phyloP scores from a whole-genome alignment of 2,113 vertebrate species.

The Prolemur simus region DNA sequence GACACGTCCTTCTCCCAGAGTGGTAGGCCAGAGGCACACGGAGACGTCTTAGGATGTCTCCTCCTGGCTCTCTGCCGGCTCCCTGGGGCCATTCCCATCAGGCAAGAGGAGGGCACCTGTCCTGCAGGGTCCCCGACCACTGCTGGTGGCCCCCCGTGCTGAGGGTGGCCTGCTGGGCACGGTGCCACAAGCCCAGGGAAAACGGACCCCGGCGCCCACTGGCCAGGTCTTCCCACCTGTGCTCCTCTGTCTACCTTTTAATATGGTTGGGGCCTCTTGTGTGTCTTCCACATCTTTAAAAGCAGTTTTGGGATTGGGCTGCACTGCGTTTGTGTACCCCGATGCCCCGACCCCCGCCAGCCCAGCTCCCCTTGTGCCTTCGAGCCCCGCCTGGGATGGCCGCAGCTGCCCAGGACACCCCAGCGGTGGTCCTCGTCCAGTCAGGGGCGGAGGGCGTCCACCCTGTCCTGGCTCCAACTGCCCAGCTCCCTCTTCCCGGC shows the following conservation, averaged over 20 bases:
- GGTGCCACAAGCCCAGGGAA: too few species aligned
- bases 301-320: not conserved
- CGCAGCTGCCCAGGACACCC: too few species aligned
- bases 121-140: not conserved
- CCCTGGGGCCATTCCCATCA: not conserved
- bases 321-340: accelerated
- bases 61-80: not conserved
- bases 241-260: not conserved
- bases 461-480: not conserved
- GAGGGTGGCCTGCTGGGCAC: not conserved
- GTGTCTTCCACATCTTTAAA: not conserved
- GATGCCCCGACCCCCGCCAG: accelerated
- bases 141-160: not conserved
- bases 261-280: too few species aligned
- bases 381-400: not conserved
- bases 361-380: not conserved
- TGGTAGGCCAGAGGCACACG: not conserved
- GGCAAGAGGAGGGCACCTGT: not conserved
- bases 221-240: not conserved
- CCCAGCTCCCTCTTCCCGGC: accelerated
- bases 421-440: not conserved
- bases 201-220: too few species aligned
- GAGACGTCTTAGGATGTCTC: not conserved
- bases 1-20: not conserved
- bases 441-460: not conserved